phyloP scores from a whole-genome alignment of 2,797 vertebrate species.

The Eutrigla gurnardus region DNA sequence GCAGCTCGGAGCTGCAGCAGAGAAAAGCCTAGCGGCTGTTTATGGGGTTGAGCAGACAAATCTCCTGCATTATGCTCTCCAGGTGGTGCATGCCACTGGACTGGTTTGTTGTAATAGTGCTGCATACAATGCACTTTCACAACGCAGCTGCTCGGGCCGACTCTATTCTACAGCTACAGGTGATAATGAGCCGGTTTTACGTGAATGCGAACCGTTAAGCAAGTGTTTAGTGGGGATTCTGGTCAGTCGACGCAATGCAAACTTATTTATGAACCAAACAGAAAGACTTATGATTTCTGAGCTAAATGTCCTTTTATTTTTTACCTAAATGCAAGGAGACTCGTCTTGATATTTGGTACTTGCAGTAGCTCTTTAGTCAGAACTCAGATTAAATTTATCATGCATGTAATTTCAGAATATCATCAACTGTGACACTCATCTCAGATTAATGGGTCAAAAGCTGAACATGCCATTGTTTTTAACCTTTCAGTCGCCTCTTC shows the following conservation, averaged over 20 bases:
- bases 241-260: constrained; percentile 21
- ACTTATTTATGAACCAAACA: constrained; percentile 7
- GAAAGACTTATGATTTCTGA: not conserved
- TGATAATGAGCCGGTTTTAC: constrained; percentile 53
- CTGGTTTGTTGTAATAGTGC: constrained; percentile 42
- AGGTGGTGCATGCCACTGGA: constrained; percentile 68
- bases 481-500: not conserved
- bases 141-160: constrained; percentile 29
- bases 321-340: not conserved
- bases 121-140: constrained; percentile 17
- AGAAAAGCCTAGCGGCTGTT: constrained; percentile 65
- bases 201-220: constrained; percentile 44
- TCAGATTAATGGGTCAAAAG: constrained; percentile 6
- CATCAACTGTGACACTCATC: not conserved
- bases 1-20: constrained; percentile 59
- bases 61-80: constrained; percentile 67
- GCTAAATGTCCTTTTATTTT: constrained; percentile 1
- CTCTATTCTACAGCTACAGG: constrained; percentile 46
- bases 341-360: not conserved
- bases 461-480: not conserved
- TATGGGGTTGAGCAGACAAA: constrained; percentile 66
- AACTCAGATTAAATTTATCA: not conserved
- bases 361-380: not conserved
- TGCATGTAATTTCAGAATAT: not conserved
- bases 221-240: constrained; percentile 21